Percentiles rank a stretch among this genome's conserved stretches.
Evolutionary conservation across 2,888 invertebrate species (phyloP).

Genomic region (Eremobia ochroleuca): DNA sequence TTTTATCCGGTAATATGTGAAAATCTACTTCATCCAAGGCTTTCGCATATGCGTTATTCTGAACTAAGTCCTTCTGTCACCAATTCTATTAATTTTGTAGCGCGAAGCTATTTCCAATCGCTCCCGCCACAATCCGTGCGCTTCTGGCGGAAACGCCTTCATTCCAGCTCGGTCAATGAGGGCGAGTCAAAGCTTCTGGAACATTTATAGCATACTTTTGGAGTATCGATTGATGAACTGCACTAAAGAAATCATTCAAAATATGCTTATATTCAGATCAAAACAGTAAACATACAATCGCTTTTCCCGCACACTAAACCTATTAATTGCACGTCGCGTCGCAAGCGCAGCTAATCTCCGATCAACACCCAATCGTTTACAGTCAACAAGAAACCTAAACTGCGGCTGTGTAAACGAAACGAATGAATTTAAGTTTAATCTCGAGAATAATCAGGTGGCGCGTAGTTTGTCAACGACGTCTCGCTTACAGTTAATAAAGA

Average conservation of each 20-base stretch:
- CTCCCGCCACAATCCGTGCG: neutral
- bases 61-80: neutral
- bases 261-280: neutral
- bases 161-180: neutral
- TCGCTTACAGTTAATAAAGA: constrained; percentile 58
- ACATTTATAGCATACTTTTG: neutral
- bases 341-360: constrained; percentile 58
- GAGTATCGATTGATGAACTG: neutral
- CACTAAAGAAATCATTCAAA: neutral
- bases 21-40: neutral
- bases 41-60: neutral
- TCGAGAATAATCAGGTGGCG: constrained; percentile 60
- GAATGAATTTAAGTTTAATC: constrained; percentile 64
- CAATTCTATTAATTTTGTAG: neutral
- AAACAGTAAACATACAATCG: constrained; percentile 27
- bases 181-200: neutral
- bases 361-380: constrained; percentile 64
- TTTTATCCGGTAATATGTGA: neutral
- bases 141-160: neutral
- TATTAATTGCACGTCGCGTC: constrained; percentile 51
- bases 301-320: constrained; percentile 37
- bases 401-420: constrained; percentile 58
- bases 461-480: constrained; percentile 72
- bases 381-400: constrained; percentile 58
- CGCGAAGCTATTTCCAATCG: neutral